Evolutionary conservation across 35 echinoderm and acorn worm genomes (phyloP).

Genomic region (Diadema setosum): DNA sequence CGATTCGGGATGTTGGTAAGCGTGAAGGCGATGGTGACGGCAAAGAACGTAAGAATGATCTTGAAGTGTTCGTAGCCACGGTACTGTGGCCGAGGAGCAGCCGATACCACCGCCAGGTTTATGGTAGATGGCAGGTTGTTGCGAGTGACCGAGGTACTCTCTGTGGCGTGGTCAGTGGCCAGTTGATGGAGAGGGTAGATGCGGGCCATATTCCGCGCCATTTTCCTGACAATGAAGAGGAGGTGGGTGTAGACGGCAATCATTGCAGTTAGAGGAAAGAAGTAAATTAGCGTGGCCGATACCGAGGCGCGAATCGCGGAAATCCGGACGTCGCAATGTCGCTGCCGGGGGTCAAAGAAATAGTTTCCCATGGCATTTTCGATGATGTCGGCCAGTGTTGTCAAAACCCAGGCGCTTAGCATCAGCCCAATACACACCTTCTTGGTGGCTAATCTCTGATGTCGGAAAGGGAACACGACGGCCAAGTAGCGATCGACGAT

Average conservation of each 20-base stretch:
- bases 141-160: no score
- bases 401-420: not conserved
- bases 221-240: not conserved
- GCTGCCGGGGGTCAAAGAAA: not conserved
- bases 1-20: no score
- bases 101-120: no score
- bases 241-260: not conserved
- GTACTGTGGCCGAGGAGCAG: no score
- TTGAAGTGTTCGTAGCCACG: no score
- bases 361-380: not conserved
- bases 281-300: not conserved
- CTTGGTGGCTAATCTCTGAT: not conserved
- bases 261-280: not conserved
- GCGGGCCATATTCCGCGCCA: not conserved
- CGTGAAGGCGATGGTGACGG: no score
- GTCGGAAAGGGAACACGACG: not conserved
- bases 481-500: constrained; percentile 9
- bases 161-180: no score
- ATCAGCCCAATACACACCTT: not conserved
- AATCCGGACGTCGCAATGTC: not conserved
- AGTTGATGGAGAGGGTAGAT: no score
- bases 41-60: no score
- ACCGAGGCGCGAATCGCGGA: not conserved
- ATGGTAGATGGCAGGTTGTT: no score
- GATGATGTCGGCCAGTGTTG: not conserved